These are phyloP conservation scores for Caenorhabditis drosophilae DNA, from an alignment of 2,888 invertebrate genomes.

Conservation along the genomic window DNA sequence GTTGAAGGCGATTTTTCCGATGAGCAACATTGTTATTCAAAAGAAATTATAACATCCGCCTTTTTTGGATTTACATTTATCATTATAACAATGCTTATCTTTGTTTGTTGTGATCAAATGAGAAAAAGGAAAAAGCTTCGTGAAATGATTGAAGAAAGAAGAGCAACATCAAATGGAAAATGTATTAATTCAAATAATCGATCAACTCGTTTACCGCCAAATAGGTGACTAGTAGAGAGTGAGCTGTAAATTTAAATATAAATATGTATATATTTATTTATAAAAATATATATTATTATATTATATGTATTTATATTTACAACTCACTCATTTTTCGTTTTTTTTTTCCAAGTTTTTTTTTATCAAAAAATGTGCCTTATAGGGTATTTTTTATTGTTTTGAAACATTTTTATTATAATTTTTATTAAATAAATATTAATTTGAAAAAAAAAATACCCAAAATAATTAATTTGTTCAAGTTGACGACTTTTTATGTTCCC, in stretches of 20 bases:
- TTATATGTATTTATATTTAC: neutral
- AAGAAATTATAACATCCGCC: constrained; percentile 38
- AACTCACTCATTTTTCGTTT: neutral
- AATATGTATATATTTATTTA: neutral
- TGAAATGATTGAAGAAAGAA: constrained; percentile 26
- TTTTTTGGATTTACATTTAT: constrained; percentile 31
- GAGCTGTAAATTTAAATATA: constrained; percentile 4
- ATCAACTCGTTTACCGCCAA: constrained; percentile 9
- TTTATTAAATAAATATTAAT: neutral
- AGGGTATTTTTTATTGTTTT: too few species aligned
- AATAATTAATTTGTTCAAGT: neutral
- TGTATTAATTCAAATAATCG: constrained; percentile 2
- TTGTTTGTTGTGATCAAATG: constrained; percentile 47
- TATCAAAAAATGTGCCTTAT: neutral
- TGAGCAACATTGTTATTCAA: constrained; percentile 56
- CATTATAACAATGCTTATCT: constrained; percentile 29
- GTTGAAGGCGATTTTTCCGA: constrained; percentile 70
- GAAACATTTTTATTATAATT: neutral
- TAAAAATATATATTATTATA: neutral
- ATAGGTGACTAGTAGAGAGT: constrained; percentile 49
- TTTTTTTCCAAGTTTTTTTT: neutral
- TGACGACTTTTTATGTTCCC: constrained; percentile 30
- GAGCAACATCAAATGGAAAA: constrained; percentile 21
- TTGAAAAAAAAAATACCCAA: neutral
- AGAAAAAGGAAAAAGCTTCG: constrained; percentile 32